Evolutionary conservation across 64 coral and sea anemone genomes (phyloP), one percentile per base, ranked within the genome.

Genomic region (Acropora tenuis): DNA sequence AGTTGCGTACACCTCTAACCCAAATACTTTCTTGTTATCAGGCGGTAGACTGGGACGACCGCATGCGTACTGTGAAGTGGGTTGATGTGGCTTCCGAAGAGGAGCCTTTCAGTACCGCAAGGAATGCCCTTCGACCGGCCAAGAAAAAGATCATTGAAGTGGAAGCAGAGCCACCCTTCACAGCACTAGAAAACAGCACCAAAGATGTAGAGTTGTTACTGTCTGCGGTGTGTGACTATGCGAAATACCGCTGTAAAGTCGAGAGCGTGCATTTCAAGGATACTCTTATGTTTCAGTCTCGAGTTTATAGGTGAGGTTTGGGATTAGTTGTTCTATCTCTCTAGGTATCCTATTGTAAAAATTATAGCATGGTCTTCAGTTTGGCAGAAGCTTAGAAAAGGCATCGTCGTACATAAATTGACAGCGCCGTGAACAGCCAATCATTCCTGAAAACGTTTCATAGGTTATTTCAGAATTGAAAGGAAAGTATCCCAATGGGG

Each of bases 231-330:
- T 95, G 94, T 86, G 91, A 99, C 89, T 99, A 86, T 55, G 91
- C 97, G n/a, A 91, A 95, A 45, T 85, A 78, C 47, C 92, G 87
- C 44, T 96, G 97, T 69, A 91, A 93, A 57, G 82, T 91, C 3
- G 91, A 96, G 16, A 77, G 13, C 74, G 74, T 99, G 41, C 91
- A 93, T 86, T 99, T 99, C 76, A 99, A 96, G 60, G 97, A 99
- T 78, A 99, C 97, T 48, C 92, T 99, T 1, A 96, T 99, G 97
- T 99, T 99, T 77, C 97, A 99, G 73, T 94, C 94, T 40, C 81
- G 97, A n/a, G 88, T 99, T 5, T 99, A 90, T 79, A 99, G 94
- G 97, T 99, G 80, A 75, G 90, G 77, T 2, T 45, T 43, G 71
- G 44, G 53, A 85, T 8, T 17, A 15, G 5, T 13, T 8, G 16